A percentile compares a stretch with the other conserved stretches of the same genome.
These are phyloP conservation scores for Salmo trutta DNA, from an alignment of 2,797 vertebrate genomes.

Conservation along the genomic window DNA sequence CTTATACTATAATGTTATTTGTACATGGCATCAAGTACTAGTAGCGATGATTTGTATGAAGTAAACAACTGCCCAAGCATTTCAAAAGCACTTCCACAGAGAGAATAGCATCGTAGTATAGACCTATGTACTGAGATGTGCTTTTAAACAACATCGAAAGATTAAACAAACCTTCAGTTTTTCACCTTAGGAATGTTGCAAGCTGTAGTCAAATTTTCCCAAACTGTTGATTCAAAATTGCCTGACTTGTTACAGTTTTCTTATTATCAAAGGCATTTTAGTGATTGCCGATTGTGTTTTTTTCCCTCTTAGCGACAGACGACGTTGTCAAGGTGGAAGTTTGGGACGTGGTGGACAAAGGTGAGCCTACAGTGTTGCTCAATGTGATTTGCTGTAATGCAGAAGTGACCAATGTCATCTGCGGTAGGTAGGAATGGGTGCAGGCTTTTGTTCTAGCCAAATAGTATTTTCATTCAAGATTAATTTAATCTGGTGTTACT, in stretches of 20 bases:
- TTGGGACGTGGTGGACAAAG: slow-evolving; percentile 90
- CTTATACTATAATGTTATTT: too few relatives aligned
- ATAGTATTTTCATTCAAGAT: background rate
- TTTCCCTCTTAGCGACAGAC: slow-evolving; percentile 77
- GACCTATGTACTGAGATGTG: background rate
- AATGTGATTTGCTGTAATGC: background rate
- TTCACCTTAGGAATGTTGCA: too few relatives aligned
- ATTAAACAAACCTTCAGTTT: too few relatives aligned
- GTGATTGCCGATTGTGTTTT: background rate
- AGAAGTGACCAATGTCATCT: background rate
- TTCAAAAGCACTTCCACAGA: background rate
- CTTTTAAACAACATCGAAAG: background rate
- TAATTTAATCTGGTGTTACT: too few relatives aligned
- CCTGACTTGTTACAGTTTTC: background rate
- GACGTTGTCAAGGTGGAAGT: slow-evolving; percentile 89
- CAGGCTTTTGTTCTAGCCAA: background rate
- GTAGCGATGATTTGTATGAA: background rate
- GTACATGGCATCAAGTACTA: too few relatives aligned
- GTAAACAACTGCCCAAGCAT: background rate
- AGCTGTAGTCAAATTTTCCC: too few relatives aligned
- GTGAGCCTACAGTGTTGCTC: slow-evolving; percentile 57
- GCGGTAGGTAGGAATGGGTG: background rate
- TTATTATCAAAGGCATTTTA: background rate
- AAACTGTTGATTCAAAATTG: background rate
- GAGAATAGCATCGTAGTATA: background rate